These are phyloP conservation scores for Rotaria socialis DNA, from an alignment of 2,888 invertebrate genomes.

Conservation along the genomic window DNA sequence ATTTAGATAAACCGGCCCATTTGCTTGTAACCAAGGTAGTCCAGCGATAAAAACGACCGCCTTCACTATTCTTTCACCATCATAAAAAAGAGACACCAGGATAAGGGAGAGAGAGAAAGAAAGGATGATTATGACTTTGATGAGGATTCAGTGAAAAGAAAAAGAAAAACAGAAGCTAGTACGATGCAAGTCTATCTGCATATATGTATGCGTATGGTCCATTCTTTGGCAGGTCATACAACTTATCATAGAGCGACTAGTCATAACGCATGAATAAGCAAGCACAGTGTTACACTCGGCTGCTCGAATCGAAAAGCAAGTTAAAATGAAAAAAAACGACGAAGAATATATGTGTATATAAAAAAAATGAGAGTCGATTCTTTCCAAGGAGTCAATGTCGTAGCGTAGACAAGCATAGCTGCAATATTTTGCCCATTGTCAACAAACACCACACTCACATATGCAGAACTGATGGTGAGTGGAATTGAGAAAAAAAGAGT, in stretches of 20 bases:
- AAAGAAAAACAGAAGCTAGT: slow-evolving; percentile 8
- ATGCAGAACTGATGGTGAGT: neutral
- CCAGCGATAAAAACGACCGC: neutral
- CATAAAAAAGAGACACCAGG: neutral
- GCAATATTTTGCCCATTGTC: neutral
- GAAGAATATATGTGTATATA: too few species aligned
- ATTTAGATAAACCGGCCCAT: neutral
- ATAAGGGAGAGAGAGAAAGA: neutral
- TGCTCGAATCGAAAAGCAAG: neutral
- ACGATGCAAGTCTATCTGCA: neutral
- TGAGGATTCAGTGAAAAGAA: neutral
- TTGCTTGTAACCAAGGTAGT: neutral
- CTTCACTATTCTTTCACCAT: neutral
- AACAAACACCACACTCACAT: neutral
- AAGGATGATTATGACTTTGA: neutral
- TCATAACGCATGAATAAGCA: neutral
- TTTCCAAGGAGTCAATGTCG: neutral
- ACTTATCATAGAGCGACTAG: neutral
- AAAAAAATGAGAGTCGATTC: neutral
- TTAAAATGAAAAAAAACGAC: neutral
- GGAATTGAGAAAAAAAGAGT: neutral
- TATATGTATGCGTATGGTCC: neutral
- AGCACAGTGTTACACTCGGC: neutral
- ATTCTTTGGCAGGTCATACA: neutral
- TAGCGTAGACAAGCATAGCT: neutral